These are phyloP conservation scores for Eira barbara DNA, from an alignment of 2,113 vertebrate genomes.

Conservation along the genomic window DNA sequence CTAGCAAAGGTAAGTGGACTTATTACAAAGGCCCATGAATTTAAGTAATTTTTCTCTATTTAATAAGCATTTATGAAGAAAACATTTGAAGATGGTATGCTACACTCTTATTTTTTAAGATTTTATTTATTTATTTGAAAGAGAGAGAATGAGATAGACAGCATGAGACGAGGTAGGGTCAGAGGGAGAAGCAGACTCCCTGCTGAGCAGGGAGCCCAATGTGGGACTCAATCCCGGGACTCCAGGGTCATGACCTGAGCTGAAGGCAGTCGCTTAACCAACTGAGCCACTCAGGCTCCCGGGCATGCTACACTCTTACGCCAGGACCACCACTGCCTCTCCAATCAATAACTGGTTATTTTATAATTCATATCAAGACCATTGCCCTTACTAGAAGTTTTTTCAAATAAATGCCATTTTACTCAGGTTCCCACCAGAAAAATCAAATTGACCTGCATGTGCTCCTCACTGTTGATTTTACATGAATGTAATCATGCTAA, in stretches of 20 bases:
- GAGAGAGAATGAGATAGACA: too few species aligned
- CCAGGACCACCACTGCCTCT: not conserved
- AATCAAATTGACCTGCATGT: not conserved
- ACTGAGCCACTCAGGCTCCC: too few species aligned
- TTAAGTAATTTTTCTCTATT: not conserved
- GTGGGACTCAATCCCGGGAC: too few species aligned
- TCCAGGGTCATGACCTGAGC: too few species aligned
- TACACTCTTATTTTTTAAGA: not conserved
- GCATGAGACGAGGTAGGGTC: too few species aligned
- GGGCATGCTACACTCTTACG: not conserved
- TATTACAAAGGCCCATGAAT: not conserved
- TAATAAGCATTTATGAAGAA: not conserved
- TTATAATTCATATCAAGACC: not conserved
- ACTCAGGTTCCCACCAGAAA: constrained; percentile 26
- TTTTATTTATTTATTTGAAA: too few species aligned
- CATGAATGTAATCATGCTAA: constrained; percentile 17
- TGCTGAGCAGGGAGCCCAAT: too few species aligned
- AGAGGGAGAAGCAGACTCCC: too few species aligned
- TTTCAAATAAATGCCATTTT: constrained; percentile 17
- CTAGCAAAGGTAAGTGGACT: not conserved
- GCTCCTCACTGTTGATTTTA: constrained; percentile 17
- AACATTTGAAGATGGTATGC: not conserved
- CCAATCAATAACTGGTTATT: not conserved
- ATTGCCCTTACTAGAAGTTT: not conserved
- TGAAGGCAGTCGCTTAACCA: too few species aligned